Percentiles rank a stretch among this genome's conserved stretches.
These are phyloP conservation scores for Blera fallax DNA, from an alignment of 2,888 invertebrate species.

Conservation along the genomic window DNA sequence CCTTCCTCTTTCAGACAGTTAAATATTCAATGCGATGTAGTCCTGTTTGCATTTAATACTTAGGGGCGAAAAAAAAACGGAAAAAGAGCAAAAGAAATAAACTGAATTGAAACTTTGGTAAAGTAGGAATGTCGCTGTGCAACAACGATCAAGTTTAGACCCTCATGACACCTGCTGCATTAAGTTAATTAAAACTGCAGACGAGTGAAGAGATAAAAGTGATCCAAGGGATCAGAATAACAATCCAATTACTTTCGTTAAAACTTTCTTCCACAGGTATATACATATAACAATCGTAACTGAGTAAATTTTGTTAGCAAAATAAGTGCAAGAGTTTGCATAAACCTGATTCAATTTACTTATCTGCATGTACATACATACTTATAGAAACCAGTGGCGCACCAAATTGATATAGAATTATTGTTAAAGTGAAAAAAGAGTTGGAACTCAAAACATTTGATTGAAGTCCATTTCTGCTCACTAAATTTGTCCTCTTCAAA, in stretches of 20 bases:
- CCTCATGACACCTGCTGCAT: slow-evolving; percentile 21
- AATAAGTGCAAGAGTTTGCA: not conserved
- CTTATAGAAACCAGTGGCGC: too few relatives aligned
- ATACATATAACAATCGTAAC: slow-evolving; percentile 1
- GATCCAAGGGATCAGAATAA: not conserved
- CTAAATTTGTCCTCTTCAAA: too few relatives aligned
- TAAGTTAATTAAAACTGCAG: slow-evolving; percentile 53
- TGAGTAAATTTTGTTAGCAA: not conserved
- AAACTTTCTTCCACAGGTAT: not conserved
- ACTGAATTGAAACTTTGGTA: not conserved
- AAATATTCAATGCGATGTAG: slow-evolving; percentile 6
- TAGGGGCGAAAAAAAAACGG: not conserved
- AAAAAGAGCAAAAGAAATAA: not conserved
- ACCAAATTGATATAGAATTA: too few relatives aligned
- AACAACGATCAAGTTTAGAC: slow-evolving; percentile 7
- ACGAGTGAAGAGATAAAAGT: not conserved
- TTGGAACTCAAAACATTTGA: too few relatives aligned
- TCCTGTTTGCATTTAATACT: not conserved
- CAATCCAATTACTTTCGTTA: not conserved
- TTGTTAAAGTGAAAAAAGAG: too few relatives aligned
- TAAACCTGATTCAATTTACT: too few relatives aligned
- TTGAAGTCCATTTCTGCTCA: too few relatives aligned
- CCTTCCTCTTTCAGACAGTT: not conserved
- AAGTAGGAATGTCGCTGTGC: not conserved
- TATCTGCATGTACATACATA: too few relatives aligned